Conservation (phyloP, 2,113 vertebrate genomes). For the Morone chrysops region DNA sequence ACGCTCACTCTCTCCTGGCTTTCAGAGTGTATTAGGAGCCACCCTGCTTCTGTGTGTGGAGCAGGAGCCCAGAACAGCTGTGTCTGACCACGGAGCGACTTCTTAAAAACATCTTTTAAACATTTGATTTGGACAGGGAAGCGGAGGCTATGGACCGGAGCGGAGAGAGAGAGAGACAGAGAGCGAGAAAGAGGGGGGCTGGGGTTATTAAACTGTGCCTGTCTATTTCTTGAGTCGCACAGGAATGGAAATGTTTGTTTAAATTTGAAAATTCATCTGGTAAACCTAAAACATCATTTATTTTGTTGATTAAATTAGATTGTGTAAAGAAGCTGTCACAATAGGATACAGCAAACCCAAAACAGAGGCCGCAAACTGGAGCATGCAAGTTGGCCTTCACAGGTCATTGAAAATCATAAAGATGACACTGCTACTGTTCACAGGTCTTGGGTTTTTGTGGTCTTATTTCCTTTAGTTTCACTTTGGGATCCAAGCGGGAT, state of each 20-base stretch:
- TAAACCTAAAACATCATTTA: slow-evolving; percentile 57
- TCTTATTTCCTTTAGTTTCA: slow-evolving; percentile 21
- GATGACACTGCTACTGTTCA: slow-evolving; percentile 53
- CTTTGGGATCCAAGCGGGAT: background rate
- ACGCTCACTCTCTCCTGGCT: slow-evolving; percentile 73
- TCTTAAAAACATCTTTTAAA: slow-evolving; percentile 81
- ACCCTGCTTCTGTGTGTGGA: slow-evolving; percentile 73
- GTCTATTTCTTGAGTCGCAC: slow-evolving; percentile 45
- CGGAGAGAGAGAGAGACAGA: slow-evolving; percentile 6
- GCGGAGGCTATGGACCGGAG: slow-evolving; percentile 61
- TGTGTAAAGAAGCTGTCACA: slow-evolving; percentile 53
- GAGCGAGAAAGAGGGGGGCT: background rate
- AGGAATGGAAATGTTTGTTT: slow-evolving; percentile 64
- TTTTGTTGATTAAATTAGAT: slow-evolving; percentile 57
- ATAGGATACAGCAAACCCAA: slow-evolving; percentile 31
- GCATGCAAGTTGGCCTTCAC: slow-evolving; percentile 36
- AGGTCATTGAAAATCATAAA: slow-evolving; percentile 53
- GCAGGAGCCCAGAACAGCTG: slow-evolving; percentile 76
- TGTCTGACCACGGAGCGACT: slow-evolving; percentile 77
- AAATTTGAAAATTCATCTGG: slow-evolving; percentile 55
- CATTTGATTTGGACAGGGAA: slow-evolving; percentile 78
- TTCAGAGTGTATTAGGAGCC: slow-evolving; percentile 72
- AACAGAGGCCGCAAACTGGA: slow-evolving; percentile 42
- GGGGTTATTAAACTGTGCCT: slow-evolving; percentile 52
- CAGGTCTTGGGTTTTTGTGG: background rate